These are phyloP conservation scores for Aromia moschata DNA, from an alignment of 2,888 invertebrate genomes.

Conservation along the genomic window DNA sequence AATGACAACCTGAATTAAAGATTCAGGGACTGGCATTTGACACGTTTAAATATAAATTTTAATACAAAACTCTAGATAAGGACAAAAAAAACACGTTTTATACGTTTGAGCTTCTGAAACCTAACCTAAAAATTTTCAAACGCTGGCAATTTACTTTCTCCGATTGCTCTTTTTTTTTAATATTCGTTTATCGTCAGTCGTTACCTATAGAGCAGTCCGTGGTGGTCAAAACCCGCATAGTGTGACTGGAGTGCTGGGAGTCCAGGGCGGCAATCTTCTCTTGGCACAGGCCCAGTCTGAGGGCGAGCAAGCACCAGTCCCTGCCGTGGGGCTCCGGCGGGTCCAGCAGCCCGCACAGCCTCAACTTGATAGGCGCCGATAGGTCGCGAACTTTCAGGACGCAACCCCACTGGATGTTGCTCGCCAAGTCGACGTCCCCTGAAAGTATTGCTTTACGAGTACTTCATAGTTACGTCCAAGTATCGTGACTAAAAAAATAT, in stretches of 20 bases:
- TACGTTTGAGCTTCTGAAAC: too few species aligned
- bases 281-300: slow-evolving; percentile 68
- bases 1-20: too few species aligned
- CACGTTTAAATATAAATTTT: too few species aligned
- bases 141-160: too few species aligned
- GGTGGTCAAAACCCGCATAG: slow-evolving; percentile 58
- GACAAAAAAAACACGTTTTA: too few species aligned
- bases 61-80: too few species aligned
- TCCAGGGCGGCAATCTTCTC: slow-evolving; percentile 61
- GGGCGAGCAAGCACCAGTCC: slow-evolving; percentile 81
- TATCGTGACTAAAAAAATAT: too few species aligned
- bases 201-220: slow-evolving; percentile 62
- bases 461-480: too few species aligned
- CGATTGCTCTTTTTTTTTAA: too few species aligned
- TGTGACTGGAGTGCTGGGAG: slow-evolving; percentile 61
- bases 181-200: too few species aligned
- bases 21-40: too few species aligned
- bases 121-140: too few species aligned
- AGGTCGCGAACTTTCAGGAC: slow-evolving; percentile 70
- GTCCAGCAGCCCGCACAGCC: slow-evolving; percentile 75
- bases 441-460: slow-evolving; percentile 13
- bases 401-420: slow-evolving; percentile 64
- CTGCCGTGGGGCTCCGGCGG: slow-evolving; percentile 77
- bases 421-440: slow-evolving; percentile 57
- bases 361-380: slow-evolving; percentile 68